Percentiles rank a stretch among this genome's conserved stretches.
Conservation (phyloP, 1,140 invertebrate genomes). For the Ganaspis sp. region DNA sequence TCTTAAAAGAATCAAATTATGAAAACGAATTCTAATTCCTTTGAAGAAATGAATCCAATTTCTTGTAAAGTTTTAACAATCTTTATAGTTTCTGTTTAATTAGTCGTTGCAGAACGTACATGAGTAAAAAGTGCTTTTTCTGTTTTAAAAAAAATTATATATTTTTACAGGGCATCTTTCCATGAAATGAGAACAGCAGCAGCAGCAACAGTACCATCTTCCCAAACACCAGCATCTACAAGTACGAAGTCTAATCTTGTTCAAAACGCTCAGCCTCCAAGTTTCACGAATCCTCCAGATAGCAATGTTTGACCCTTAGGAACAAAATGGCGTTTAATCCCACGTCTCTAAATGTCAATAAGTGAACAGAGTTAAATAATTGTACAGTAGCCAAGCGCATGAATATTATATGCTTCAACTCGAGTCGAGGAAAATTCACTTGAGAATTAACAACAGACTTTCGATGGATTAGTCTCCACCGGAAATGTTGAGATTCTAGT, state of each 20-base stretch:
- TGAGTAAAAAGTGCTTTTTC: background rate
- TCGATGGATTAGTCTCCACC: background rate
- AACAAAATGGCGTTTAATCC: constrained; percentile 36
- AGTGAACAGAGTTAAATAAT: background rate
- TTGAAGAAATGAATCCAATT: too few species aligned
- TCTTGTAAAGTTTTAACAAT: too few species aligned
- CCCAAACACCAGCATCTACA: constrained; percentile 65
- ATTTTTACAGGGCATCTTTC: constrained; percentile 80
- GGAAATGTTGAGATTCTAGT: background rate
- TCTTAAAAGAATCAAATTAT: too few species aligned
- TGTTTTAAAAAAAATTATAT: constrained; percentile 28
- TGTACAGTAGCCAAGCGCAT: constrained; percentile 16
- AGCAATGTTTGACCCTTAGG: constrained; percentile 79
- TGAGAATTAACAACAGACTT: background rate
- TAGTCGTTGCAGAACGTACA: background rate
- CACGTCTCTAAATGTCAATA: background rate
- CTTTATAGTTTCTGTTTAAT: too few species aligned
- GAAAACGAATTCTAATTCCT: too few species aligned
- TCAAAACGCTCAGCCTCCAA: constrained; percentile 85
- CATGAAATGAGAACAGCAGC: constrained; percentile 86
- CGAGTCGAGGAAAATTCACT: background rate
- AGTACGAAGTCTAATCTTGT: constrained; percentile 82
- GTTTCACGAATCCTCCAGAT: constrained; percentile 82
- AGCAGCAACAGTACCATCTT: constrained; percentile 60
- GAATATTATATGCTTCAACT: constrained; percentile 15